These are phyloP conservation scores for Leptura quadrifasciata DNA, from an alignment of 2,888 invertebrate species.

Conservation along the genomic window DNA sequence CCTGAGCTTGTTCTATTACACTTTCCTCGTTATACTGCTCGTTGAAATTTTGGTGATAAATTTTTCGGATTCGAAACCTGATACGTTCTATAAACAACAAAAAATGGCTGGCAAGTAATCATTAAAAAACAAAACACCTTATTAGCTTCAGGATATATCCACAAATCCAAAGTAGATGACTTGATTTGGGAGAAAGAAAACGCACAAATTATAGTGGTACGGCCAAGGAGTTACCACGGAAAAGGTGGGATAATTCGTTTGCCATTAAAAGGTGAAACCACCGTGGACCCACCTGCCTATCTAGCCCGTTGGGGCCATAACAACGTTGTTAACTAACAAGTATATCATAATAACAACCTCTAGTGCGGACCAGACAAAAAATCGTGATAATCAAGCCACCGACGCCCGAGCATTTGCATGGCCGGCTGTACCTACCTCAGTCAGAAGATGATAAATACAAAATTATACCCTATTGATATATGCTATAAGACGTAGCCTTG, in stretches of 20 bases:
- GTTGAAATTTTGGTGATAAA: slow-evolving; percentile 6
- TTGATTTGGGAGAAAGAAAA: slow-evolving; percentile 65
- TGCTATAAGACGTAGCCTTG: slow-evolving; percentile 63
- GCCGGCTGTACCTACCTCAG: slow-evolving; percentile 68
- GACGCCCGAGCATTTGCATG: slow-evolving; percentile 50
- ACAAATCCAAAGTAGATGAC: slow-evolving; percentile 67
- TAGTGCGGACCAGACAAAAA: slow-evolving; percentile 51
- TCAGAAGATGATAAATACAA: slow-evolving; percentile 68
- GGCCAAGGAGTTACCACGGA: slow-evolving; percentile 46
- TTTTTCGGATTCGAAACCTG: slow-evolving; percentile 22
- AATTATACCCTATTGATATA: slow-evolving; percentile 69
- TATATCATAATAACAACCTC: slow-evolving; percentile 67
- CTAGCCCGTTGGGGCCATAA: slow-evolving; percentile 58
- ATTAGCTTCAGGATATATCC: slow-evolving; percentile 67
- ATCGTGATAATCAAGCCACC: slow-evolving; percentile 26
- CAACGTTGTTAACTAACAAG: slow-evolving; percentile 69
- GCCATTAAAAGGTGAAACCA: slow-evolving; percentile 47
- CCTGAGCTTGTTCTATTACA: not conserved
- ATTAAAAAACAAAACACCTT: slow-evolving; percentile 67
- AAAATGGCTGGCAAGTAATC: slow-evolving; percentile 54
- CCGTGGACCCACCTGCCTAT: slow-evolving; percentile 57
- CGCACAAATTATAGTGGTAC: slow-evolving; percentile 56
- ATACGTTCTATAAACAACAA: slow-evolving; percentile 43
- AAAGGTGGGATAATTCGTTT: slow-evolving; percentile 51
- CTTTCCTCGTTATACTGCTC: no score